Base-by-base conservation (phyloP, 2,888 invertebrate species). In the Apodemia mormo region DNA sequence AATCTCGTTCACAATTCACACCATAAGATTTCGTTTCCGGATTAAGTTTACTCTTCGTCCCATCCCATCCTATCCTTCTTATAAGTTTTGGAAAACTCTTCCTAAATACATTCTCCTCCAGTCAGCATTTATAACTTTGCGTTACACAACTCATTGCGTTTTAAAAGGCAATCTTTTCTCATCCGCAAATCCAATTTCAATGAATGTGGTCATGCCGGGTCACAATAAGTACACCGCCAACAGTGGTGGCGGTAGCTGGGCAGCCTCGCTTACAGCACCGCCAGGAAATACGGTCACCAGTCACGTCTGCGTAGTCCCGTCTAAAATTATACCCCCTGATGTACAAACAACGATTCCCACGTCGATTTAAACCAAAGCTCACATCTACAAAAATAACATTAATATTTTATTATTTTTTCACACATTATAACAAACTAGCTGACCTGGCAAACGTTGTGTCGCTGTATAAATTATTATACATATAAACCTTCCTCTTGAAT, bases 271-370 rank as follows among this genome's bases (percentile, higher is more conserved):
- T 75, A 58, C 68, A 70, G 40, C 74, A 82, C 37, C 82, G 72
- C 82, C 82, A 82, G 1, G 80, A 77, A 1, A 75, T 65, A 33
- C 78, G 75, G 12, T 7, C 2, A 6, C 77, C 80, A 58, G 22
- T 58, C 10, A 58, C 30, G 12, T 58, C 58, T 4, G 30, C 22
- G 5, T 30, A 22, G 10, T 74, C 75, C n/a, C 70, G 68, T 49
- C 75, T 72, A 65, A 65, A 76, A 64, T 73, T 75, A 71, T 75
- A 71, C 12, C 70, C 68, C 9, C 72, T 65, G 33, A 81, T 37
- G 10, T 72, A 68, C 40, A 76, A 65, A 43, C 52, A 69, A 52
- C 52, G 52, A 30, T 73, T 76, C 4, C 76, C 73, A 65, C 71
- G 71, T 7, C 74, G 74, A 66, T 77, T 81, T 56, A 65, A 66